Percentiles rank a stretch among this genome's conserved stretches.
Evolutionary conservation across 1,140 invertebrate genomes (phyloP).

Genomic region (Xylocopa sonorina): DNA sequence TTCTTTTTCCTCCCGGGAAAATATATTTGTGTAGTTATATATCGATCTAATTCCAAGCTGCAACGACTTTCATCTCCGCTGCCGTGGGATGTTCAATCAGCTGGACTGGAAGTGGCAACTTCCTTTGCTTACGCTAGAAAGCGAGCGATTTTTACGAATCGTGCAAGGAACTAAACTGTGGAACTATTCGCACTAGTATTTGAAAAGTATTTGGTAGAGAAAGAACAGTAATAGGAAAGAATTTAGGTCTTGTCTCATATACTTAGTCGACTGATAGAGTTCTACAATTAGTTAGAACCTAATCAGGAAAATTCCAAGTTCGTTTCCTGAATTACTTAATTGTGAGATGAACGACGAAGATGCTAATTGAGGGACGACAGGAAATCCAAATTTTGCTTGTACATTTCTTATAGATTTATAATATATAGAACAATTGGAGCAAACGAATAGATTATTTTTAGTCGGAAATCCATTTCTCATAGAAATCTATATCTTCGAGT

Average conservation of each 20-base stretch:
- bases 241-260: not conserved
- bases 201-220: not conserved
- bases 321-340: not conserved
- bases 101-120: constrained; percentile 48
- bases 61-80: constrained; percentile 59
- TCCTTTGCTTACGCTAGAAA: constrained; percentile 55
- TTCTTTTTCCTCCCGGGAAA: constrained; percentile 31
- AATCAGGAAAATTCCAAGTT: not conserved
- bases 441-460: not conserved
- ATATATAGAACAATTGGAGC: no score
- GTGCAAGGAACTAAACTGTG: constrained; percentile 40
- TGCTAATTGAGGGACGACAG: no score
- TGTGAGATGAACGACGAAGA: not conserved
- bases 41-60: constrained; percentile 51
- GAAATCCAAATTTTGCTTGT: no score
- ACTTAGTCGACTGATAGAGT: constrained; percentile 26
- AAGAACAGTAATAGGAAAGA: not conserved
- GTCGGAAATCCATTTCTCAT: constrained; percentile 4
- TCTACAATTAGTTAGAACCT: no score
- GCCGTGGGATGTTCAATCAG: constrained; percentile 63
- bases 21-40: constrained; percentile 49
- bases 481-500: not conserved
- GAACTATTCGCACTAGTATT: no score
- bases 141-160: constrained; percentile 13
- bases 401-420: no score